A percentile compares a stretch with the other conserved stretches of the same genome.
Conservation (phyloP, 2,113 vertebrate species). For the Cepphus grylle region DNA sequence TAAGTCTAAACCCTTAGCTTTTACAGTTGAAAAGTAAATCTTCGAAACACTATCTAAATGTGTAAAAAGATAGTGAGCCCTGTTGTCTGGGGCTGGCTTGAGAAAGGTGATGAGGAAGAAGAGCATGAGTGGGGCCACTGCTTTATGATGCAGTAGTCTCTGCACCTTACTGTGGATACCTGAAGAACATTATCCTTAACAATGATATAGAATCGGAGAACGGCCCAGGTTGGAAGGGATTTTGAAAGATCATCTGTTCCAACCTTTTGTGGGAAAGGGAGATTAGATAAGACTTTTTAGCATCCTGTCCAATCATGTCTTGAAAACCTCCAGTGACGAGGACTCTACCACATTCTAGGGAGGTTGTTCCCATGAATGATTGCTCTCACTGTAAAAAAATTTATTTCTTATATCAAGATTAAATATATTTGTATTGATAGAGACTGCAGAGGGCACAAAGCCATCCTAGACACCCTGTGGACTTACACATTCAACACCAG, state of each 20-base stretch:
- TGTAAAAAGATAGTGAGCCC: background rate
- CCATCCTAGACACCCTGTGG: background rate
- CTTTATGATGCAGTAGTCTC: background rate
- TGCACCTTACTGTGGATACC: background rate
- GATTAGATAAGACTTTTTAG: background rate
- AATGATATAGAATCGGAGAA: background rate
- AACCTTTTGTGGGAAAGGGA: background rate
- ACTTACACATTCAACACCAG: constrained; percentile 1
- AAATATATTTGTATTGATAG: background rate
- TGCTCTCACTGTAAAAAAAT: background rate
- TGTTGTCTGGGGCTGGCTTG: background rate
- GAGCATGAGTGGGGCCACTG: background rate
- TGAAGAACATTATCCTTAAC: background rate
- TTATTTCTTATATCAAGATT: background rate
- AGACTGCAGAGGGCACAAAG: background rate
- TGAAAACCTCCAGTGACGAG: background rate
- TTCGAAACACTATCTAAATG: background rate
- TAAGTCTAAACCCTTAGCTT: background rate
- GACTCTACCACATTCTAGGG: background rate
- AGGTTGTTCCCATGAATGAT: background rate
- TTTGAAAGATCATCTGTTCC: background rate
- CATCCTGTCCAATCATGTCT: background rate
- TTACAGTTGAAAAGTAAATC: background rate
- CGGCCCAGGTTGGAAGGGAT: background rate
- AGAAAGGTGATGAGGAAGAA: background rate